These are phyloP conservation scores for Sinocyclocheilus rhinocerous DNA, from an alignment of 2,113 vertebrate genomes.

Conservation along the genomic window DNA sequence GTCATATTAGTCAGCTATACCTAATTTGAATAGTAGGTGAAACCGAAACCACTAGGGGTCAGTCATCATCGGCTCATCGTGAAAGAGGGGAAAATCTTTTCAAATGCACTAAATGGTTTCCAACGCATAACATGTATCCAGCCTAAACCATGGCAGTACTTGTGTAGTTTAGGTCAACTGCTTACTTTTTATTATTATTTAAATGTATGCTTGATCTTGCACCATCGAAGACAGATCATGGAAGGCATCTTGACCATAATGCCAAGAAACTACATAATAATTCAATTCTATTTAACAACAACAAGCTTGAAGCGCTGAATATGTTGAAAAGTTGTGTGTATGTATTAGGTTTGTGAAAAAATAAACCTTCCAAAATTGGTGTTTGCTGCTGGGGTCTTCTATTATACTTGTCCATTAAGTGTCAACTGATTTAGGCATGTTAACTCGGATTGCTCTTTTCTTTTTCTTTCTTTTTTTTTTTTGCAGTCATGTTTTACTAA, in stretches of 20 bases:
- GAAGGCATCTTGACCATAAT: not conserved
- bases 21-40: not conserved
- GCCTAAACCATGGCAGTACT: not conserved
- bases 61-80: not conserved
- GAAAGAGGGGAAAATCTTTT: not conserved
- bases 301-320: not conserved
- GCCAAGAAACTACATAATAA: not conserved
- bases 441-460: not conserved
- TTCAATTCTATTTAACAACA: not conserved
- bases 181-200: not conserved
- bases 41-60: slow-evolving; percentile 19
- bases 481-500: no score
- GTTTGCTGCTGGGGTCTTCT: not conserved
- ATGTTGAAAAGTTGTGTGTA: not conserved
- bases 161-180: not conserved
- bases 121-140: not conserved
- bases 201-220: not conserved
- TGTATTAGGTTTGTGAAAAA: slow-evolving; percentile 37
- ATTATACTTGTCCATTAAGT: not conserved
- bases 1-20: not conserved
- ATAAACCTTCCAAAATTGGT: slow-evolving; percentile 30
- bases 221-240: not conserved
- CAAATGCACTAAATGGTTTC: not conserved
- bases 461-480: no score
- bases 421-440: not conserved